These are phyloP conservation scores for Acrossocheilus fasciatus DNA, from an alignment of 2,797 vertebrate species.

Conservation along the genomic window DNA sequence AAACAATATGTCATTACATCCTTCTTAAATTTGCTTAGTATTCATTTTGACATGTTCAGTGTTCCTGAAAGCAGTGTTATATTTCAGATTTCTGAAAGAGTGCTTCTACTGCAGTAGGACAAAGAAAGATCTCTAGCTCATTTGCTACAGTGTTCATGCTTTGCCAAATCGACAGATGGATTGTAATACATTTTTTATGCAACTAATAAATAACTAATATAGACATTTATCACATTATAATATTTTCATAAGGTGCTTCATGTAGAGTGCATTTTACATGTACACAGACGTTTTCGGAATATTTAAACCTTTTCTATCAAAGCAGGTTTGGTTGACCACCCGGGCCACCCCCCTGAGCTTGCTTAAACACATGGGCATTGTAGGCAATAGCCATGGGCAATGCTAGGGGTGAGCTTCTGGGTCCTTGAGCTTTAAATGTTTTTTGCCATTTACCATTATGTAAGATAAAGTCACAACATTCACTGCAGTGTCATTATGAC, in stretches of 20 bases:
- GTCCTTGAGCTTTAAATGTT: neutral
- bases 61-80: neutral
- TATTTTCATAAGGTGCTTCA: neutral
- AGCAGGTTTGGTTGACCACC: neutral
- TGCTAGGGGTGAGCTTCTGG: neutral
- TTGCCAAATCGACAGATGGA: constrained; percentile 10
- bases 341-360: neutral
- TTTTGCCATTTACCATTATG: neutral
- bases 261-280: neutral
- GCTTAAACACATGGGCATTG: too few species aligned
- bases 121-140: neutral
- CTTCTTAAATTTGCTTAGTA: neutral
- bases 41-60: neutral
- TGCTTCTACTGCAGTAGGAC: neutral
- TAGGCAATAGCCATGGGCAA: neutral
- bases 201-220: constrained; percentile 20
- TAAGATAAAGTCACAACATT: neutral
- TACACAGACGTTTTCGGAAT: neutral
- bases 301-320: neutral
- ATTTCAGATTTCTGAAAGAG: neutral
- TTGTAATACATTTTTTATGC: neutral
- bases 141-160: neutral
- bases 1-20: neutral
- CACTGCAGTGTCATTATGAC: neutral
- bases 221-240: constrained; percentile 20